Conservation (phyloP, 2,113 vertebrate species). For the Antechinus flavipes region DNA sequence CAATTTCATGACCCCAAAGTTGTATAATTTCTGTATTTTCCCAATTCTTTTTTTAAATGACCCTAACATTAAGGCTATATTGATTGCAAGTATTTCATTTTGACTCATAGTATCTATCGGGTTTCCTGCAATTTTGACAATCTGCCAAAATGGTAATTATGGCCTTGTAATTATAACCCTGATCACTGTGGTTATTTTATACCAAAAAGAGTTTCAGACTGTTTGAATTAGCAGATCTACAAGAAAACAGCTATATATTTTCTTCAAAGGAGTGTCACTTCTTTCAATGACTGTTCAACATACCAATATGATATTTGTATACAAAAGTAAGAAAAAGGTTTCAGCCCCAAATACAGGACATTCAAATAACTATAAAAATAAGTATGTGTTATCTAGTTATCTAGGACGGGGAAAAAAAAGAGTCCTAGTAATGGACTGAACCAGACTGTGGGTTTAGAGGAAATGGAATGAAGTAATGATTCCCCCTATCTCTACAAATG, state of each 20-base stretch:
- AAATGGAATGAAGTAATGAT: background rate
- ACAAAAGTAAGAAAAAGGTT: background rate
- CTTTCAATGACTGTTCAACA: background rate
- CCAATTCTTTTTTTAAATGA: conserved; percentile 39
- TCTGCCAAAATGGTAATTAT: background rate
- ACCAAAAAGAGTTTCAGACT: background rate
- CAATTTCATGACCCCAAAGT: conserved; percentile 30
- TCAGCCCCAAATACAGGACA: background rate
- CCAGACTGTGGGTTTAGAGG: background rate
- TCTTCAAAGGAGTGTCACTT: background rate
- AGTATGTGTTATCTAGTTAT: background rate
- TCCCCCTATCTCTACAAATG: background rate
- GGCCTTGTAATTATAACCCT: background rate
- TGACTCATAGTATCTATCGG: background rate
- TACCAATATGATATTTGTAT: background rate
- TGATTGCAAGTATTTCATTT: conserved; percentile 28
- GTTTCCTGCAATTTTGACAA: conserved; percentile 21
- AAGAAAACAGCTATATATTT: background rate
- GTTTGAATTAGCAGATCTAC: background rate
- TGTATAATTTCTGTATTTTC: conserved; percentile 43
- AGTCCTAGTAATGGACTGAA: background rate
- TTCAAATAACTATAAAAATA: background rate
- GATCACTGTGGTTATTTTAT: background rate
- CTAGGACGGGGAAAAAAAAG: background rate
- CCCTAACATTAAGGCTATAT: conserved; percentile 36